Base-by-base conservation (phyloP, 2,797 vertebrate genomes). In the Danio choprae region DNA sequence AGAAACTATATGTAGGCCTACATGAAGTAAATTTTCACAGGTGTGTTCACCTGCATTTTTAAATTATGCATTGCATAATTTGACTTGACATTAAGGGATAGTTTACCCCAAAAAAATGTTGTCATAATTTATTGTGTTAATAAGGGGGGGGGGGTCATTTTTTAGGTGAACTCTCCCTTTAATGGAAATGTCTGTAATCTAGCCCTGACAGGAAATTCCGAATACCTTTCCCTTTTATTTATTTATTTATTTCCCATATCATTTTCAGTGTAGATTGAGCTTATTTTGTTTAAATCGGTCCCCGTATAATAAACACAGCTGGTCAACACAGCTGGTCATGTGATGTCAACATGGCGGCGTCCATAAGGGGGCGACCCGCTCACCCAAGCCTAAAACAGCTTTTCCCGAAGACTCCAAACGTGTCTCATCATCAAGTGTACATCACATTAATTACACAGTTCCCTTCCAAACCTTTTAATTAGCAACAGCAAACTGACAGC, bases 291-390 rank as follows among this genome's bases (percentile, higher is more conserved):
- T 20, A 41, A n/a, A 13, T 5, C 36, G 36, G 46, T 5, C 36
- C 10, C 7, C 36, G 22, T 6, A 11, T 29, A 29, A 29, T 55
- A 58, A 58, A 56, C 40, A 13, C 29, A 40, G 51, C 7, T 10
- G 73, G 46, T 75, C n/a, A 51, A 51, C 18, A 46, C 36, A 29
- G 10, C 29, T 41, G 59, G 46, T 75, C 73, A 75, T 62, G 73
- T 75, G 73, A 75, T 50, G 58, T 51, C 59, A 75, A 50, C 44
- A 75, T 63, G 73, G 59, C 73, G 59, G 29, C 59, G 44, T 63
- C 73, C 73, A 20, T 75, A 22, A 75, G 73, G 73, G 73, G 73
- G 73, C 73, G 73, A 62, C 73, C 73, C 40, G 58, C 46, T 62
- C 59, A 20, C 9, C 51, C 44, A 53, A 50, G 18, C 51, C 9